Conservation (phyloP, 2,113 vertebrate genomes). For the Oreamnos americanus region DNA sequence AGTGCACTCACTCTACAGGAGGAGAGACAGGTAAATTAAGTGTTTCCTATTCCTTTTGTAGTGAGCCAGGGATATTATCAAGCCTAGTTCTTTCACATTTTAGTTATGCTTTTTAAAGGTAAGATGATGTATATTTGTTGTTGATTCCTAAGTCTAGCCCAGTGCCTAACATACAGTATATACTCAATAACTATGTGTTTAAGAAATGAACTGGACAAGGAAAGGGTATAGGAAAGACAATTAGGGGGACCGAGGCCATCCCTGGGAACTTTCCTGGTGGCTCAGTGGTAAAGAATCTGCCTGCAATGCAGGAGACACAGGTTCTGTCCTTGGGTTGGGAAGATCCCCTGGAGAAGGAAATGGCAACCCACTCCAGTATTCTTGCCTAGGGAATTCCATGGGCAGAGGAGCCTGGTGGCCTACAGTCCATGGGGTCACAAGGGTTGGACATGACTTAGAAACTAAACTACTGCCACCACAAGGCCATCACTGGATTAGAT, state of each 20-base stretch:
- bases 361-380: background rate
- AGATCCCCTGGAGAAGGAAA: background rate
- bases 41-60: background rate
- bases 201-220: background rate
- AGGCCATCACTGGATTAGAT: background rate
- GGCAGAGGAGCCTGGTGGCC: background rate
- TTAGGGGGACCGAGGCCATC: background rate
- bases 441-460: background rate
- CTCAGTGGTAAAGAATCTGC: background rate
- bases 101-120: background rate
- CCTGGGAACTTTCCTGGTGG: background rate
- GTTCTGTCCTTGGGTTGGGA: background rate
- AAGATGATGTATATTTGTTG: background rate
- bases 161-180: background rate
- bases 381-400: background rate
- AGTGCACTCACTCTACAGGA: background rate
- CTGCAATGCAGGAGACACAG: background rate
- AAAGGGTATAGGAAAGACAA: background rate
- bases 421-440: background rate
- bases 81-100: background rate
- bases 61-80: background rate
- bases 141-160: background rate
- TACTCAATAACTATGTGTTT: background rate
- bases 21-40: background rate
- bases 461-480: accelerated